Base-by-base conservation (phyloP, 2,797 vertebrate genomes). In the Eulemur albifrons region DNA sequence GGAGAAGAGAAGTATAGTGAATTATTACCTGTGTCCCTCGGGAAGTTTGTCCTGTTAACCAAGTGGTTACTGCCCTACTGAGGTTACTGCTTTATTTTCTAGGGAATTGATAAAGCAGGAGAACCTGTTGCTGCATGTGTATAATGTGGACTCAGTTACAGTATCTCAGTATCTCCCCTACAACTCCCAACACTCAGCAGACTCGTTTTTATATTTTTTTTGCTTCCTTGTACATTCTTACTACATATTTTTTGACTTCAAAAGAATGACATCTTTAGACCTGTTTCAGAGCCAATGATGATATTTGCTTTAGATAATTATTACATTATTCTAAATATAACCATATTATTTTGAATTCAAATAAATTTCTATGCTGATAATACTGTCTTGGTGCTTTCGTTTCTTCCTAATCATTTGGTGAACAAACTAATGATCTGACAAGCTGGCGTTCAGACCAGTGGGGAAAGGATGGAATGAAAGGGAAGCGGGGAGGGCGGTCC, bases 301-400 rank as follows among this genome's bases (percentile, higher is more conserved):
- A 97, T 93, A 95, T 67, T 97, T 98, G 96, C 94, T 98, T 98
- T 98, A 97, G 89, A 54, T 92, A 96, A 97, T 96, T 98, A 96
- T 80, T 97, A 83, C 48, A 97, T 70, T 98, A 98, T 98, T 98
- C 98, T 98, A 97, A 98, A 96, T 97, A 93, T 97, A 98, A 95
- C 43, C 61, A 38, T 91, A 88, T 98, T 98, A 98, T 98, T 98
- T 98, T 98, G 97, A 98, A 98, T 96, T 98, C 0, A 98, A 98
- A 98, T 98, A 98, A 98, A 98, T 98, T 97, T 97, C 94, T 98
- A 97, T 98, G 57, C 98, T 98, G 79, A 32, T 98, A 98, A 98
- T 97, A 92, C 59, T 94, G 95, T 80, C 35, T 93, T 81, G 79
- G 92, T 83, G 88, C 96, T 97, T 80, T 80, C 96, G 93, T 96